phyloP scores from a whole-genome alignment of 2,113 vertebrate species.

The Maccullochella peelii region DNA sequence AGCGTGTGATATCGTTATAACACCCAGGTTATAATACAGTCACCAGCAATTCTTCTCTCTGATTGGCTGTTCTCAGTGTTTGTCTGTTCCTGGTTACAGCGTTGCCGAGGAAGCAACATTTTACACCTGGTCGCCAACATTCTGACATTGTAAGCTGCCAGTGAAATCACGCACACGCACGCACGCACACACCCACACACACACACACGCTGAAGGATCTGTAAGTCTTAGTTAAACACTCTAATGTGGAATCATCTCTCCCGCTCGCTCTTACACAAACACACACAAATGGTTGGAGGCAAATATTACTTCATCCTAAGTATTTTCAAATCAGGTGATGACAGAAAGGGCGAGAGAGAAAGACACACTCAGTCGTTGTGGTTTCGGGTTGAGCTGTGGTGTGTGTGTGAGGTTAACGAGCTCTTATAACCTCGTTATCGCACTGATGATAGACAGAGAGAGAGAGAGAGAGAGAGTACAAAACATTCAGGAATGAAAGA shows the following conservation, averaged over 20 bases:
- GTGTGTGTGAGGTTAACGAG: constrained; percentile 69
- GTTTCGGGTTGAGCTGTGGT: constrained; percentile 65
- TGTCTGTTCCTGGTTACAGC: constrained; percentile 47
- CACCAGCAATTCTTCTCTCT: background rate
- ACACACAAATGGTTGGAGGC: constrained; percentile 58
- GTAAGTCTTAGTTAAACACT: constrained; percentile 57
- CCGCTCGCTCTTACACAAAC: constrained; percentile 55
- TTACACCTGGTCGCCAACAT: constrained; percentile 47
- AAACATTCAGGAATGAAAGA: constrained; percentile 37
- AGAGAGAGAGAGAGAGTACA: constrained; percentile 20
- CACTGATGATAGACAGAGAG: constrained; percentile 56
- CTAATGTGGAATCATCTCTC: constrained; percentile 48
- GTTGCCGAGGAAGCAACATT: constrained; percentile 57
- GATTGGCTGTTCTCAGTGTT: constrained; percentile 52
- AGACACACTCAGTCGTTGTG: constrained; percentile 43
- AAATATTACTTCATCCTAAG: constrained; percentile 74
- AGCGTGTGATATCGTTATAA: background rate
- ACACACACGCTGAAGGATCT: constrained; percentile 11
- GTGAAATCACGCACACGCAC: background rate
- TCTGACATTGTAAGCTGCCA: constrained; percentile 34
- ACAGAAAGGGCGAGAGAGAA: constrained; percentile 52
- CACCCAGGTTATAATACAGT: constrained; percentile 17
- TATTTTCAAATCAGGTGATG: constrained; percentile 76
- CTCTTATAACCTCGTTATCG: constrained; percentile 64
- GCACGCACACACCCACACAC: constrained; percentile 11